These are phyloP conservation scores for Tetrapedia diversipes DNA, from an alignment of 2,888 invertebrate species.

Conservation along the genomic window DNA sequence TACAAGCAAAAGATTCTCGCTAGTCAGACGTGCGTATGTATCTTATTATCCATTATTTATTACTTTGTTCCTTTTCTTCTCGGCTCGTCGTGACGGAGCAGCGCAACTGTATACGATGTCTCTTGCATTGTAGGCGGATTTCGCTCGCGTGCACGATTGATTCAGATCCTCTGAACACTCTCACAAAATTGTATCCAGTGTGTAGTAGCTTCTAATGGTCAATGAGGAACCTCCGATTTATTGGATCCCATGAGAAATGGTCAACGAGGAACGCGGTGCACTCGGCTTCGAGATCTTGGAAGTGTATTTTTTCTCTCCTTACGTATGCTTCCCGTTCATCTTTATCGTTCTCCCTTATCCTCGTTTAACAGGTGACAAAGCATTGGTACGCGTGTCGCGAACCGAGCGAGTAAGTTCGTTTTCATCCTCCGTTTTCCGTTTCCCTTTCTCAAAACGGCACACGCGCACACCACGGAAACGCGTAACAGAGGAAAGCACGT, in stretches of 20 bases:
- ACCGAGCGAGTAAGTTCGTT: not conserved
- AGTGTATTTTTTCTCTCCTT: constrained; percentile 7
- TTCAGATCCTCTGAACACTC: constrained; percentile 63
- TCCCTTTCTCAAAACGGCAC: constrained; percentile 9
- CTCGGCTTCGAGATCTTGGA: constrained; percentile 52
- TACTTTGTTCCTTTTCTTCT: not conserved
- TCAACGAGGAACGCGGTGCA: constrained; percentile 68
- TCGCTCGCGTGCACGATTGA: constrained; percentile 58
- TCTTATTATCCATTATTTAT: not conserved
- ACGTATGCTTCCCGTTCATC: not conserved
- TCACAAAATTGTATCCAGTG: constrained; percentile 59
- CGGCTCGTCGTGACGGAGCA: not conserved
- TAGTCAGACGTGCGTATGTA: constrained; percentile 28
- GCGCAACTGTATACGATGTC: not conserved
- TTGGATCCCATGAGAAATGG: constrained; percentile 68
- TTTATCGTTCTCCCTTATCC: no score
- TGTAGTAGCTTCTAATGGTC: constrained; percentile 65
- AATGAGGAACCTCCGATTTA: constrained; percentile 65
- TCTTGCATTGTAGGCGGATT: not conserved
- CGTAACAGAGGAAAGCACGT: constrained; percentile 13
- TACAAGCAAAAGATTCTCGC: constrained; percentile 42
- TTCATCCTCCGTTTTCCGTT: not conserved
- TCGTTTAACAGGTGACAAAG: not conserved
- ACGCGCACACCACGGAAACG: constrained; percentile 35
- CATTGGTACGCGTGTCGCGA: not conserved